Percentiles rank a stretch among this genome's conserved stretches.
Conservation (phyloP, 2,113 vertebrate genomes). For the Marcusenius ussheri region DNA sequence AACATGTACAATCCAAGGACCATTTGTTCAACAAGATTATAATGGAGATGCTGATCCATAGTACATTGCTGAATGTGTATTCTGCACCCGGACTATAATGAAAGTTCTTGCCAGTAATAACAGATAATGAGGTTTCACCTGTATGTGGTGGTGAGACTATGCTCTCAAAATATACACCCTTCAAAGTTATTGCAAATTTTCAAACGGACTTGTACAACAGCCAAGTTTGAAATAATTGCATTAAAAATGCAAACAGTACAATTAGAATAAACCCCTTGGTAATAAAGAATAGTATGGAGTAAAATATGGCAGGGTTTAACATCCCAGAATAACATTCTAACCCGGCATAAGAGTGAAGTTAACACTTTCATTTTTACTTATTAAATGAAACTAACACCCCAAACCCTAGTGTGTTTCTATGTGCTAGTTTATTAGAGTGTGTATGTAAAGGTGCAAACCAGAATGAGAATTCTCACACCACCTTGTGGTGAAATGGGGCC, state of each 20-base stretch:
- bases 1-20: not conserved
- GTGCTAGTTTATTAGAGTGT: not conserved
- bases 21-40: not conserved
- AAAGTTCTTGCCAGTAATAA: not conserved
- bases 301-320: not conserved
- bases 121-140: not conserved
- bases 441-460: not conserved
- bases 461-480: not conserved
- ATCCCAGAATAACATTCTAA: not conserved
- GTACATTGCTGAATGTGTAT: not conserved
- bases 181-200: not conserved
- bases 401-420: not conserved
- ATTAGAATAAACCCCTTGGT: not conserved
- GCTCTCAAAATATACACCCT: not conserved
- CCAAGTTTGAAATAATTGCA: not conserved
- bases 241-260: not conserved
- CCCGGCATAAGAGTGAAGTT: not conserved
- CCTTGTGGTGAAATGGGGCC: not conserved
- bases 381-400: not conserved
- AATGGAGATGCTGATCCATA: not conserved
- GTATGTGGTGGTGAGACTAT: not conserved
- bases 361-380: not conserved
- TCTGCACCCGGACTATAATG: not conserved
- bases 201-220: not conserved
- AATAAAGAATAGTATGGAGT: not conserved